These are phyloP conservation scores for Dynastes hyllus DNA, from an alignment of 2,888 invertebrate genomes.

Conservation along the genomic window DNA sequence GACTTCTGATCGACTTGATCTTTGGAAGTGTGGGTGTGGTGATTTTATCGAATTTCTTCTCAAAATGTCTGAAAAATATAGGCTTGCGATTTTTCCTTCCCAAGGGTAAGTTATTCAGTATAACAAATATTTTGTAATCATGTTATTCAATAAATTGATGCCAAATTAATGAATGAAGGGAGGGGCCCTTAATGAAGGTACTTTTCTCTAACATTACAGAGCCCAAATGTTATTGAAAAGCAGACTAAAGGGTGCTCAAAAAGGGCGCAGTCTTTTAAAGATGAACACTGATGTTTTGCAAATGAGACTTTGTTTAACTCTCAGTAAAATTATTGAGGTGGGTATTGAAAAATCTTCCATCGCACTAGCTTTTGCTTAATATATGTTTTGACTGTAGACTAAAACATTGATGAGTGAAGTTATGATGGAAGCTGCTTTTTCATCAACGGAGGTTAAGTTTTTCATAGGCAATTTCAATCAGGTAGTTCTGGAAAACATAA, in stretches of 20 bases:
- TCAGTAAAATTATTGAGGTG: slow-evolving; percentile 99
- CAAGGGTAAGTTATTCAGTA: slow-evolving; percentile 84
- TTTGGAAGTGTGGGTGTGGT: neutral
- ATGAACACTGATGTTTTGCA: slow-evolving; percentile 99
- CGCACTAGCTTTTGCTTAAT: neutral
- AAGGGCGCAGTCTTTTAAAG: slow-evolving; percentile 98
- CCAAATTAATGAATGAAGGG: slow-evolving; percentile 54
- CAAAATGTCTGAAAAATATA: slow-evolving; percentile 91
- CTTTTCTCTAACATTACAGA: slow-evolving; percentile 74
- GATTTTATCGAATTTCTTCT: slow-evolving; percentile 25
- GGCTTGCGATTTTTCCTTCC: slow-evolving; percentile 93
- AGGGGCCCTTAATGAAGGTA: slow-evolving; percentile 59
- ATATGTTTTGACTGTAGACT: slow-evolving; percentile 77
- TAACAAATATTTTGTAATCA: slow-evolving; percentile 1
- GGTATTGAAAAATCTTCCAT: slow-evolving; percentile 4
- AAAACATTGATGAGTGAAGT: slow-evolving; percentile 99
- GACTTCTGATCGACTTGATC: slow-evolving; percentile 51
- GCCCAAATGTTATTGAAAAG: slow-evolving; percentile 98
- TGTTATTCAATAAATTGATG: neutral
- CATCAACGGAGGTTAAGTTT: slow-evolving; percentile 98
- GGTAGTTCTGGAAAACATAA: slow-evolving; percentile 98
- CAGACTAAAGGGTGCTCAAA: slow-evolving; percentile 97
- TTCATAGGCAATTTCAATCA: slow-evolving; percentile 99
- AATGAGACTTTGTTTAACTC: slow-evolving; percentile 96
- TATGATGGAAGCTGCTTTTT: slow-evolving; percentile 99